Evolutionary conservation across 1,140 invertebrate species (phyloP), one percentile per base, ranked within the genome.

Genomic region (Pygmarrhopalites habei): DNA sequence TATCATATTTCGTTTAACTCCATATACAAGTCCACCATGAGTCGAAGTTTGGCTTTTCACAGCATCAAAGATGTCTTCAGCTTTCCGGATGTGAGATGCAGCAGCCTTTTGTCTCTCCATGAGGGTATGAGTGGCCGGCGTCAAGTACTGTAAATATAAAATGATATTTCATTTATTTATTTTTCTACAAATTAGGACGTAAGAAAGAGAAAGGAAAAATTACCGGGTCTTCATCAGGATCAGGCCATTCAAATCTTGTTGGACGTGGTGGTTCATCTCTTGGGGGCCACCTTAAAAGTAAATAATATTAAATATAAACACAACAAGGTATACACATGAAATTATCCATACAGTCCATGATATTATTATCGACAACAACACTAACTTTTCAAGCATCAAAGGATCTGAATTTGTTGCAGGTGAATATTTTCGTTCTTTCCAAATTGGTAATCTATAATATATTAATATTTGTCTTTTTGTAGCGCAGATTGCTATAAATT

Each of bases 221-320:
- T n/a, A n/a, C n/a, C n/a, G 49, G 41, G n/a, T 64, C 62, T 23
- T 65, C 65, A 51, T 58, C 46, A 39, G 61, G 58, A 35, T 71
- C 69, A n/a, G 65, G 52, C 69, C 69, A 71, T 59, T 71, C 69
- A 52, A 71, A 71, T 32, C 85, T 73, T 1, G 85, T 86, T 32
- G 86, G 86, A 47, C 84, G 81, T 0, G 82, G 77, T 15, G 77
- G 77, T 46, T 78, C 77, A 67, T 80, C 77, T 29, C 64, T 66
- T 28, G 29, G 39, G 25, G 66, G 58, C 59, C 64, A 66, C 46
- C 64, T 69, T n/a, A 62, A 43, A 25, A 51, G n/a, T 32, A 53
- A 53, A 53, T 53, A 14, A 53, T 53, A 17, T 25, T 14, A 17
- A 35, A 35, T 15, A 35, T 25, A n/a, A n/a, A n/a, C n/a, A n/a